Conservation (phyloP, 2,113 vertebrate genomes). For the Corydoras maculifer region DNA sequence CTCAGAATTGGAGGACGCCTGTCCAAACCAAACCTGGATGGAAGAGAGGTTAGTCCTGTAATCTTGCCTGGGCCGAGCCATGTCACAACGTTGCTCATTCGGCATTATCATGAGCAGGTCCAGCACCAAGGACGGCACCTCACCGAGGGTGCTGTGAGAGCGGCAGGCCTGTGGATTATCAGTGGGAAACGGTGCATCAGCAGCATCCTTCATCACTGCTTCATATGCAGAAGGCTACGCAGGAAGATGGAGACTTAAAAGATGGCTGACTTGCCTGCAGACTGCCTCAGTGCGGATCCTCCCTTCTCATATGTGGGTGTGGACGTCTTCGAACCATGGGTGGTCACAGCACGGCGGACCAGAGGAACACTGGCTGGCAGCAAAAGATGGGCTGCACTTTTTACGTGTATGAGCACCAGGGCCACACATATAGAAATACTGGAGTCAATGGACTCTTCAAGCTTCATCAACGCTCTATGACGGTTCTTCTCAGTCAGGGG, state of each 20-base stretch:
- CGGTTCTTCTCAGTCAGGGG: not conserved
- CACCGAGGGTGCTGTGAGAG: not conserved
- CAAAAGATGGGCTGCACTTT: not conserved
- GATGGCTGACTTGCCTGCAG: slow-evolving; percentile 26
- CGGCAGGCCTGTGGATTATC: slow-evolving; percentile 7
- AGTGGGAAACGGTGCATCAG: slow-evolving; percentile 1
- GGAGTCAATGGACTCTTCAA: not conserved
- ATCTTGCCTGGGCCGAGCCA: slow-evolving; percentile 13
- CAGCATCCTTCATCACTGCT: not conserved
- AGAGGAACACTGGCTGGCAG: not conserved
- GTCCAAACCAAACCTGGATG: not conserved
- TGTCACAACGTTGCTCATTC: not conserved
- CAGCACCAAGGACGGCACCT: slow-evolving; percentile 3
- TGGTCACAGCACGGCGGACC: not conserved
- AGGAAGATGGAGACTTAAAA: slow-evolving; percentile 12
- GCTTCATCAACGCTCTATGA: not conserved
- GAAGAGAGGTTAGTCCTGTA: slow-evolving; percentile 1
- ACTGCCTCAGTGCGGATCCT: not conserved
- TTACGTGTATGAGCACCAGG: not conserved
- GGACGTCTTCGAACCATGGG: not conserved
- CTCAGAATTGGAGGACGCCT: slow-evolving; percentile 18
- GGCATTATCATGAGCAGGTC: not conserved
- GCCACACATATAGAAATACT: not conserved
- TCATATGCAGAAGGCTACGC: slow-evolving; percentile 19
- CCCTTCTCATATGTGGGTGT: not conserved